Percentiles rank a stretch among this genome's conserved stretches.
These are phyloP conservation scores for Upupa epops DNA, from an alignment of 2,113 vertebrate species.

Conservation along the genomic window DNA sequence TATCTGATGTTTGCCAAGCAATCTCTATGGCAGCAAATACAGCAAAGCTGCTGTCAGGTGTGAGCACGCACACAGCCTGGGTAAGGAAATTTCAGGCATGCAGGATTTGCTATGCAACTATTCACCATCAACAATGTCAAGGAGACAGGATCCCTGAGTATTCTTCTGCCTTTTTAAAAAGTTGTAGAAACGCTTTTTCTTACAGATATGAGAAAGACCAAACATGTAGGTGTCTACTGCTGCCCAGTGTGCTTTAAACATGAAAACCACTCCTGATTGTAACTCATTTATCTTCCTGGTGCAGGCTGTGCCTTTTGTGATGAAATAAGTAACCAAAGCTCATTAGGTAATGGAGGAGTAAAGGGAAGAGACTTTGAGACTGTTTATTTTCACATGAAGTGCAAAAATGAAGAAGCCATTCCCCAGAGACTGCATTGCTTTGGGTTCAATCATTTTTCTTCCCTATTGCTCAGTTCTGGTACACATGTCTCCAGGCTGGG, in stretches of 20 bases:
- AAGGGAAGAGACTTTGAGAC: not conserved
- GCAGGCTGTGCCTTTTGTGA: not conserved
- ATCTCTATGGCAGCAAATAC: not conserved
- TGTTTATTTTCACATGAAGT: not conserved
- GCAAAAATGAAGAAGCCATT: not conserved
- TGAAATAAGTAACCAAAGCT: not conserved
- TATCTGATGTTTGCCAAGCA: not conserved
- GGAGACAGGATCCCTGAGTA: not conserved
- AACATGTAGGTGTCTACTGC: not conserved
- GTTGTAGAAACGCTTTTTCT: not conserved
- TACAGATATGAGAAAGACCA: not conserved
- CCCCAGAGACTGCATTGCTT: not conserved
- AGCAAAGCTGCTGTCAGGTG: not conserved
- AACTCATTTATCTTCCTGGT: conserved; percentile 10
- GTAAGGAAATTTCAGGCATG: not conserved
- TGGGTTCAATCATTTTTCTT: not conserved
- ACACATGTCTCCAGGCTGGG: not conserved
- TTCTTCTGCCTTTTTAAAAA: not conserved
- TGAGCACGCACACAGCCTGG: not conserved
- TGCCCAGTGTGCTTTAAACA: not conserved
- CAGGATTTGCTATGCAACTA: not conserved
- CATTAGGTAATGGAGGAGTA: not conserved
- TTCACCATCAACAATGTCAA: not conserved
- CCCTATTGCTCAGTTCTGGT: not conserved
- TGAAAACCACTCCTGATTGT: not conserved